Conservation (phyloP, 2,797 vertebrate species). For the Cynodonichthys magdalenae region DNA sequence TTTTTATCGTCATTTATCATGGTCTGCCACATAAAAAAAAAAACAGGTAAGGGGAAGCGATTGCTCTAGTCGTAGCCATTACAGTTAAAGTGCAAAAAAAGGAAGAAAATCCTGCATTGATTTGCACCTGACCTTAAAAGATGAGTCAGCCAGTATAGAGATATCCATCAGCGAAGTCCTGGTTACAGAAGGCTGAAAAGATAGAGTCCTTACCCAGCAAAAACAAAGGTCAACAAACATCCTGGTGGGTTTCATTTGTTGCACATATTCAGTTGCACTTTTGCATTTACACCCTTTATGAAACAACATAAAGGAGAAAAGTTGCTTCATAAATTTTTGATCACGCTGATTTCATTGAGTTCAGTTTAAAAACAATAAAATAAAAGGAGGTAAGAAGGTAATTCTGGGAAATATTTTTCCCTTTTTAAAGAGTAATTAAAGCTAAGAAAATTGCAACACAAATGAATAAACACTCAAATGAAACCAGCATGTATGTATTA, state of each 20-base stretch:
- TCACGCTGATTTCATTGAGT: not conserved
- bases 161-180: slow-evolving; percentile 65
- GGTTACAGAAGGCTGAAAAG: slow-evolving; percentile 61
- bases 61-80: slow-evolving; percentile 40
- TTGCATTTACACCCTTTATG: slow-evolving; percentile 16
- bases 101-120: slow-evolving; percentile 52
- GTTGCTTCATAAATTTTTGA: not conserved
- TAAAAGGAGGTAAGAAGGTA: too few relatives aligned
- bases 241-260: slow-evolving; percentile 34
- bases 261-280: slow-evolving; percentile 15
- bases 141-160: slow-evolving; percentile 69
- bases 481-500: not conserved
- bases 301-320: slow-evolving; percentile 3
- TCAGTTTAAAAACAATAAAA: too few relatives aligned
- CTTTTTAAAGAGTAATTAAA: not conserved
- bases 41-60: slow-evolving; percentile 34
- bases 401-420: too few relatives aligned
- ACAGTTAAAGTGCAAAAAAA: slow-evolving; percentile 56
- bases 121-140: slow-evolving; percentile 69
- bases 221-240: slow-evolving; percentile 72
- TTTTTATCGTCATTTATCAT: slow-evolving; percentile 60
- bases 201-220: slow-evolving; percentile 60
- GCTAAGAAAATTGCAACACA: not conserved
- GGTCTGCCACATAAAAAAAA: slow-evolving; percentile 52
- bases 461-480: too few relatives aligned